Evolutionary conservation across 2,797 vertebrate genomes (phyloP), one percentile per base, ranked within the genome.

Genomic region (Sparidentex hasta): DNA sequence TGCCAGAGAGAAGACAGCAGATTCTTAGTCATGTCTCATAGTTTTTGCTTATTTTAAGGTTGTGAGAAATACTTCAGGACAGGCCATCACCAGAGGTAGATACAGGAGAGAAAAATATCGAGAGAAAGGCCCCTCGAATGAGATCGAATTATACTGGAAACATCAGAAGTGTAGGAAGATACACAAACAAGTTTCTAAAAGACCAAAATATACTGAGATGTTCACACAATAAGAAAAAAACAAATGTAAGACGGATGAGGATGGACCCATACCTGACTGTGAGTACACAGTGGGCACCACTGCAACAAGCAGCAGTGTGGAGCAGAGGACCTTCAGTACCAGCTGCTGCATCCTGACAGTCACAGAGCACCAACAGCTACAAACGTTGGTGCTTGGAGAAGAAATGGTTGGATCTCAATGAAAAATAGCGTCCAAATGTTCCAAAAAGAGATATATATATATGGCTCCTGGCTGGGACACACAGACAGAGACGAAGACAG

Each of bases 271-370:
- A 94, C 92, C 94, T 91, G 91, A 12, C 59, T 91, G 86, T 38
- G 88, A 85, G 54, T 57, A 52, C 41, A 77, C 87, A 61, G 38
- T 72, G n/a, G 77, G 79, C 57, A 84, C 63, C 66, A 47, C 67
- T 56, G 78, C 81, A 21, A 94, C 68, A 76, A 95, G 71, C 85
- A 94, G 80, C 65, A 91, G 43, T 17, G 88, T 58, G 48, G 84
- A 79, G 63, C 69, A 79, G 44, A 91, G 38, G 56, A 90, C 61
- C 70, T 87, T 93, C 27, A 80, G 2, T 11, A 71, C 62, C 54
- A 80, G 58, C 64, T 38, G 82, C 87, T 80, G 84, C 94, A 94
- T 95, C 82, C 84, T 90, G 70, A 87, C 64, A 61, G 38, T 70
- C 58, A 75, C 71, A 67, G 56, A 81, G 48, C 55, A 72, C 65